Evolutionary conservation across 1,140 invertebrate species (phyloP), one percentile per base, ranked within the genome.

Genomic region (Araneus ventricosus): DNA sequence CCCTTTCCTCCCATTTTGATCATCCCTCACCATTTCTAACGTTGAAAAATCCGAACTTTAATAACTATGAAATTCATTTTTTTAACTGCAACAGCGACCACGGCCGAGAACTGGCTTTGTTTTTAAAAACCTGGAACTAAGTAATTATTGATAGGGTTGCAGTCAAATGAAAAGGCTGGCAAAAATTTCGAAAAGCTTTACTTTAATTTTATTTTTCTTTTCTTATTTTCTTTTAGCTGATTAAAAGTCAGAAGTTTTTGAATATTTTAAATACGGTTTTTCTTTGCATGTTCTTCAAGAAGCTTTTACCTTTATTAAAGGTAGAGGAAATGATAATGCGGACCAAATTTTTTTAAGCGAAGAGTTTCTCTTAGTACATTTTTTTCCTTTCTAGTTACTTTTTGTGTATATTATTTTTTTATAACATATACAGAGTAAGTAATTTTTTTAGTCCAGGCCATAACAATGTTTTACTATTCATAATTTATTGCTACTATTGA

Each of bases 241-340:
- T 82, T 82, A 27, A 82, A 45, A 82, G 80, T 82, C 41, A 82
- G 80, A 82, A 82, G 80, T 82, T 82, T 75, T 45, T 45, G 80
- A 82, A 82, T 82, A 82, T 45, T 82, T 82, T 82, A 82, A 82
- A 52, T n/a, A 82, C 39, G 80, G 70, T 67, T 27, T 67, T 82
- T 82, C 41, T 82, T 7, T 45, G 45, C 2, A 24, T 41, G 20
- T 52, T 24, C 39, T 6, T 8, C 4, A 17, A 82, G n/a, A 30
- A 52, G 24, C n/a, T 41, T 75, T 30, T n/a, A 30, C 41, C 27
- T 45, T 45, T 20, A 39, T 24, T 52, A 4, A 52, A 75, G 80
- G 22, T 45, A 45, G 37, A 3, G 20, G 17, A 41, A 45, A 41
- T n/a, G 37, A 8, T 45, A 82, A 7, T 82, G 2, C 41, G n/a